Percentiles rank a stretch among this genome's conserved stretches.
These are phyloP conservation scores for Agapostemon virescens DNA, from an alignment of 2,888 invertebrate species.

Conservation along the genomic window DNA sequence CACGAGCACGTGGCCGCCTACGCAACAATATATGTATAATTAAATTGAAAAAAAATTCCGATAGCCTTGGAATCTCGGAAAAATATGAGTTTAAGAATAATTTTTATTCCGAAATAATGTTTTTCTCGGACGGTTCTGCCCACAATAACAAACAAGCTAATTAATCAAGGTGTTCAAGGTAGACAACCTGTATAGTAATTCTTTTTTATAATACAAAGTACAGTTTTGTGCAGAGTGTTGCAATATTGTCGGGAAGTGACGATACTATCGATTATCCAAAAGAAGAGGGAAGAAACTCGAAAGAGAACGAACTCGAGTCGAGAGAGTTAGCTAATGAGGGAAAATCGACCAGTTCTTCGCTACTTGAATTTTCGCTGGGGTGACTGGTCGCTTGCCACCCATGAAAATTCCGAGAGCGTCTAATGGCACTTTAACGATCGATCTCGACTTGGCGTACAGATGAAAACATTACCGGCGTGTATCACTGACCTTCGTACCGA, in stretches of 20 bases:
- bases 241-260: not conserved
- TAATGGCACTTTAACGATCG: constrained; percentile 40
- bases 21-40: no score
- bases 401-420: constrained; percentile 37
- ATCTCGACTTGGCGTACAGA: constrained; percentile 31
- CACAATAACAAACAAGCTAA: no score
- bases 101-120: no score
- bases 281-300: not conserved
- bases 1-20: no score
- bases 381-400: not conserved
- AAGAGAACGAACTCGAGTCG: not conserved
- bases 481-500: constrained; percentile 62
- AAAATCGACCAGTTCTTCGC: not conserved
- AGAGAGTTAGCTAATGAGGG: not conserved
- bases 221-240: no score
- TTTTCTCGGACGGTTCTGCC: no score
- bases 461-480: constrained; percentile 37
- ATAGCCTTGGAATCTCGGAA: no score
- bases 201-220: no score
- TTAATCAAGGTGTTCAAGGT: no score
- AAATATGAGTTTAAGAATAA: no score
- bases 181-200: no score
- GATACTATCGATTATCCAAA: not conserved
- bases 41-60: no score
- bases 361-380: not conserved